Evolutionary conservation across 2,113 vertebrate genomes (phyloP).

Genomic region (Gymnobelideus leadbeateri): DNA sequence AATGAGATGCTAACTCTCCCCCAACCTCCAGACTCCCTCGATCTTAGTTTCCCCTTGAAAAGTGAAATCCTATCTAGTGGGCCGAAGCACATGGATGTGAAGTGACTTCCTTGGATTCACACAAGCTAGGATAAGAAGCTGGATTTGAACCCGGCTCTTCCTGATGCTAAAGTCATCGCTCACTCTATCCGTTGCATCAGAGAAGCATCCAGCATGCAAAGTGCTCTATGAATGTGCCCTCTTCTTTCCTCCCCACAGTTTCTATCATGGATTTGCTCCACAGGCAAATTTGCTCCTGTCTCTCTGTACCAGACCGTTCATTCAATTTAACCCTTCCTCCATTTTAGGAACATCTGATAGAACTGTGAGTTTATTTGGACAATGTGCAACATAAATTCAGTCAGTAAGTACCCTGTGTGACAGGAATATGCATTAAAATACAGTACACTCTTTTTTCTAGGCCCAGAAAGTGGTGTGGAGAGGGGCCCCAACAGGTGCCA

Average conservation of each 20-base stretch:
- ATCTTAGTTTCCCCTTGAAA: not conserved
- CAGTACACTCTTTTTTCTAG: slow-evolving; percentile 39
- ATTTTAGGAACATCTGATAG: slow-evolving; percentile 57
- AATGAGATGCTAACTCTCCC: not conserved
- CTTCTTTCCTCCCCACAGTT: not conserved
- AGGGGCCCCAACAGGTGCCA: slow-evolving; percentile 22
- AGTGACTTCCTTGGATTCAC: not conserved
- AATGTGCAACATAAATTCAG: slow-evolving; percentile 64
- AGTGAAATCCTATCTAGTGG: not conserved
- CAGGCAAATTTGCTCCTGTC: not conserved
- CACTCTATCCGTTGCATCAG: not conserved
- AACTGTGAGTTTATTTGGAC: slow-evolving; percentile 77
- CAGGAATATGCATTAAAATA: not conserved
- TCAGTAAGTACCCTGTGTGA: not conserved
- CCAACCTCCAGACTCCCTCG: not conserved
- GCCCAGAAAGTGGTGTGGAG: not conserved
- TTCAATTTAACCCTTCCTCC: not conserved
- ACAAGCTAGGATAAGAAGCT: not conserved
- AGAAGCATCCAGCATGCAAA: not conserved
- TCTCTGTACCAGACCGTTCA: not conserved
- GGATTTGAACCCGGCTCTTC: not conserved
- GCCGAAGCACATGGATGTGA: not conserved
- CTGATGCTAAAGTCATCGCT: not conserved
- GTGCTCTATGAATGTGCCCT: not conserved
- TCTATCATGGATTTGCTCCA: not conserved